phyloP scores from a whole-genome alignment of 2,888 invertebrate genomes.

The Limnephilus auricula region DNA sequence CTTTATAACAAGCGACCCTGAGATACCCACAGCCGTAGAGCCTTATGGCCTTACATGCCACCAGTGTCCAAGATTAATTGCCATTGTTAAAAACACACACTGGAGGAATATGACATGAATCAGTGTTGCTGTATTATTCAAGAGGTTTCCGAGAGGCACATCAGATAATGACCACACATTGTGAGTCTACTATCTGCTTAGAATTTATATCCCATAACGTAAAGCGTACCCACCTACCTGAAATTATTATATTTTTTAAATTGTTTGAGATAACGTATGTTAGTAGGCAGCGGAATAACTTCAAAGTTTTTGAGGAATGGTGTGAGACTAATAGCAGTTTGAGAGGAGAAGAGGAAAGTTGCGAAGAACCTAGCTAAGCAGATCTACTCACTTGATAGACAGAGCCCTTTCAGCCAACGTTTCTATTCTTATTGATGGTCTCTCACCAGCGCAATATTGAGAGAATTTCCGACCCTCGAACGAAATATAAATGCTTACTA shows the following conservation, averaged over 20 bases:
- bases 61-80: constrained; percentile 47
- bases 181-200: not conserved
- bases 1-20: constrained; percentile 55
- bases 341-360: not conserved
- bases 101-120: constrained; percentile 17
- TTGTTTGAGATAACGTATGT: not conserved
- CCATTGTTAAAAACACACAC: constrained; percentile 48
- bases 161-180: not conserved
- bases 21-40: constrained; percentile 30
- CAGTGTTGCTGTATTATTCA: not conserved
- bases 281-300: not conserved
- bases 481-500: too few species aligned
- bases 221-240: too few species aligned
- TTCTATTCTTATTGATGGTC: too few species aligned
- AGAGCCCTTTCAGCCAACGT: too few species aligned
- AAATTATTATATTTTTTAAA: too few species aligned
- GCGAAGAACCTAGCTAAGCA: not conserved
- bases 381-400: too few species aligned
- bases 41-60: not conserved
- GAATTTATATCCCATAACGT: not conserved
- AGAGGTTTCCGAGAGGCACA: not conserved
- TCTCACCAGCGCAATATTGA: too few species aligned
- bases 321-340: not conserved
- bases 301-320: not conserved
- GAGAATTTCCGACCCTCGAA: too few species aligned